Evolutionary conservation across 2,888 invertebrate species (phyloP), one percentile per base, ranked within the genome.

Genomic region (Polymixis flavicincta): DNA sequence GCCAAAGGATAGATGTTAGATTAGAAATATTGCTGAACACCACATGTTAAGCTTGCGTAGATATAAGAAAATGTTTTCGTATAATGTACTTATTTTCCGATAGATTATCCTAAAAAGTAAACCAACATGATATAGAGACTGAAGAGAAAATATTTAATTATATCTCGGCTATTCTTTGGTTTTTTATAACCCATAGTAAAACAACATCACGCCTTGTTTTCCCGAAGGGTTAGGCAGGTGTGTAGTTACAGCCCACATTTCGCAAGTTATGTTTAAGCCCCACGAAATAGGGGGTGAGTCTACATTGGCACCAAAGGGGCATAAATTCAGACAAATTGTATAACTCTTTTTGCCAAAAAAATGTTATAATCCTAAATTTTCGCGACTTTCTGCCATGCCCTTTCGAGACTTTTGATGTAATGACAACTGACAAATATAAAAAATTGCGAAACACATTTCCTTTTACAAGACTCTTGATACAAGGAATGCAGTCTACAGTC

Each of bases 1-100:
- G 70, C 63, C 57, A 25, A 9, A 63, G 28, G 67, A 52, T 67
- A 74, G 54, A 80, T 73, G 19, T 48, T 55, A 84, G 78, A 86
- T 86, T 70, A 86, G 37, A 86, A 67, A 86, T 78, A 87, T 85
- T 71, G 69, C 73, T 64, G 71, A 68, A 74, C 71, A 74, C 70
- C 66, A 84, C 74, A 80, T 86, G 64, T 54, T 76, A 50, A 37
- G 63, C 74, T 73, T 66, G 52, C 50, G 64, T 75, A 83, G 68
- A 77, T 78, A 71, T 76, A 48, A 77, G 63, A 74, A 65, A 74
- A 72, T 52, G 19, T 82, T 79, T 78, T 80, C 28, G 25, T 66
- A 50, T 25, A 45, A 13, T n/a, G 42, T 13, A 32, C 22, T 28
- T 59, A 75, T 61, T 61, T 55, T 65, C 17, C 3, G 76, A 61